These are phyloP conservation scores for Gobio occitaniae DNA, from an alignment of 2,797 vertebrate species.

Conservation along the genomic window DNA sequence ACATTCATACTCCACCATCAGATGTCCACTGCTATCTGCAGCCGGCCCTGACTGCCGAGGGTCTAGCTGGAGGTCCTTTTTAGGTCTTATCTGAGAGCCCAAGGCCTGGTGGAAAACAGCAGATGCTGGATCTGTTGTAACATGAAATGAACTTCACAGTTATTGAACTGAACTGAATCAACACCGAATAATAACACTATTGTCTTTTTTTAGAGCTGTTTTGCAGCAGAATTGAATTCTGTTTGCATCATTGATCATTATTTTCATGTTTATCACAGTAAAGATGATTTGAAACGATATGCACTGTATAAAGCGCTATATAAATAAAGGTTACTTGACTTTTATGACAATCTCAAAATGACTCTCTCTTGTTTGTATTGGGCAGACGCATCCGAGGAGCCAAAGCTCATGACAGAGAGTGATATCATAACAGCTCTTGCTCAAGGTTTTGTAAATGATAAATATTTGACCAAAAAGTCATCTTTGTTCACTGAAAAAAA, in stretches of 20 bases:
- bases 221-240: too few species aligned
- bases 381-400: not conserved
- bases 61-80: conserved; percentile 18
- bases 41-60: conserved; percentile 36
- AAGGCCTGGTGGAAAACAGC: conserved; percentile 9
- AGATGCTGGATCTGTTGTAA: conserved; percentile 50
- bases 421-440: not conserved
- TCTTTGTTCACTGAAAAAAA: not conserved
- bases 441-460: conserved; percentile 1
- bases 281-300: too few species aligned
- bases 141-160: too few species aligned
- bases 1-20: not conserved
- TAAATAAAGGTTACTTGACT: too few species aligned
- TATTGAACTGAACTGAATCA: too few species aligned
- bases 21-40: conserved; percentile 10
- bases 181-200: too few species aligned
- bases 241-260: too few species aligned
- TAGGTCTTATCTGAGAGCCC: conserved; percentile 8
- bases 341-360: not conserved
- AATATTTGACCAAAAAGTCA: not conserved
- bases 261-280: too few species aligned
- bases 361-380: conserved; percentile 8
- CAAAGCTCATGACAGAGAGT: not conserved
- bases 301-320: not conserved
- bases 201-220: too few species aligned